Percentiles rank a stretch among this genome's conserved stretches.
These are phyloP conservation scores for Sphaerodactylus townsendi DNA, from an alignment of 2,113 vertebrate genomes.

Conservation along the genomic window DNA sequence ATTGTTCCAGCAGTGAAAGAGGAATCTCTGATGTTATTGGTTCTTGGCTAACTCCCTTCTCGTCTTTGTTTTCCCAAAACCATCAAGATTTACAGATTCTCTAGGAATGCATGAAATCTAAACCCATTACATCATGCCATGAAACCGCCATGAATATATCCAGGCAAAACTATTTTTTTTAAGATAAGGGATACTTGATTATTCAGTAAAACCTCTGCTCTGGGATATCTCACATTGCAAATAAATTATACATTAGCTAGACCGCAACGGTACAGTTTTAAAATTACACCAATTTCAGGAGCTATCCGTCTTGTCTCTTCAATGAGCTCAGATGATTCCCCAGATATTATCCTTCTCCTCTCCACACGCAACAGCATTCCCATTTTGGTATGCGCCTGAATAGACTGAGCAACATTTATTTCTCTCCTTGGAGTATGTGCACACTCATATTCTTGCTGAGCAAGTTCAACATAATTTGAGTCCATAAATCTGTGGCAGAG, in stretches of 20 bases:
- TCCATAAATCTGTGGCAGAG: neutral
- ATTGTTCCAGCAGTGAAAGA: constrained; percentile 5
- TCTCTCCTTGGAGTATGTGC: neutral
- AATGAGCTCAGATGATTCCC: neutral
- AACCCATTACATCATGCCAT: constrained; percentile 22
- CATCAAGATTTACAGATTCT: constrained; percentile 16
- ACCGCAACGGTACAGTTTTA: neutral
- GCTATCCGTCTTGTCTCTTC: neutral
- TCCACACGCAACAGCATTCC: neutral
- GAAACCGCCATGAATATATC: neutral
- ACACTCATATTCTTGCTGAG: neutral
- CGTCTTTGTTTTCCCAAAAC: constrained; percentile 19
- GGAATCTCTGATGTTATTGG: neutral
- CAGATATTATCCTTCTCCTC: too few species aligned
- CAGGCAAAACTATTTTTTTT: neutral
- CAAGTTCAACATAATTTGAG: neutral
- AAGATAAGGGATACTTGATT: neutral
- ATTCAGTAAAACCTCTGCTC: neutral
- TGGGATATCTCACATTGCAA: neutral
- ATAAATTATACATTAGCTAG: neutral
- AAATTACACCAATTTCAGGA: neutral
- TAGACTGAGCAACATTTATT: neutral
- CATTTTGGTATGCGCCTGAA: neutral
- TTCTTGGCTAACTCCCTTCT: neutral
- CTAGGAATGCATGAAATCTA: constrained; percentile 32